phyloP scores from a whole-genome alignment of 2,888 invertebrate genomes.

The Scaeva pyrastri region DNA sequence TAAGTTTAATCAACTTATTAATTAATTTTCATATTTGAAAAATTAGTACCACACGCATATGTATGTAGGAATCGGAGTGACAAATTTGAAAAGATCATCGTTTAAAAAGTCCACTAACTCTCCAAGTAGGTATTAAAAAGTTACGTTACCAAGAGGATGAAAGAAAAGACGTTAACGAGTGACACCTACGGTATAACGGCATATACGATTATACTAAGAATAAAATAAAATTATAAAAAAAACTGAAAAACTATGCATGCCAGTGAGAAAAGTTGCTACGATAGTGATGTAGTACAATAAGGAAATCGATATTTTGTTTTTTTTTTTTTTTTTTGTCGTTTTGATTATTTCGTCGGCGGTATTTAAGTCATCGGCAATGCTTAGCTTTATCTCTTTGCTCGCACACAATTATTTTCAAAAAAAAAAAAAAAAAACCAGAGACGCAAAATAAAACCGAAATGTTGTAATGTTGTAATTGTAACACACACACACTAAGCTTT shows the following conservation, averaged over 20 bases:
- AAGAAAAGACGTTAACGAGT: slow-evolving; percentile 26
- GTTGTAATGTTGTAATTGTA: slow-evolving; percentile 6
- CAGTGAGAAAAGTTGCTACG: slow-evolving; percentile 12
- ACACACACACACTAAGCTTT: slow-evolving; percentile 1
- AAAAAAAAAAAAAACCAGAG: slow-evolving; percentile 1
- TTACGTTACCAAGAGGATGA: slow-evolving; percentile 44
- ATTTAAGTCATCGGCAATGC: slow-evolving; percentile 37
- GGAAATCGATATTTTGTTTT: slow-evolving; percentile 56
- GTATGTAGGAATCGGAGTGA: slow-evolving; percentile 1
- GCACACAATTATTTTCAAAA: slow-evolving; percentile 11
- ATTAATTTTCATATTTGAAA: neutral
- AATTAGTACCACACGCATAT: neutral
- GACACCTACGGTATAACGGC: slow-evolving; percentile 20
- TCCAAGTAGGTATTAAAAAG: slow-evolving; percentile 31
- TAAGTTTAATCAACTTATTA: neutral
- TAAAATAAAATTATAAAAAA: slow-evolving; percentile 7
- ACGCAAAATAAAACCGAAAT: slow-evolving; percentile 10
- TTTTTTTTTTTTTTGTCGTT: slow-evolving; percentile 22
- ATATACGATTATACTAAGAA: slow-evolving; percentile 24
- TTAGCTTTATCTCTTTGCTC: slow-evolving; percentile 44
- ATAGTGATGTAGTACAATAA: slow-evolving; percentile 44
- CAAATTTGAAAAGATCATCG: neutral
- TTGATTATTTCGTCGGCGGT: slow-evolving; percentile 29
- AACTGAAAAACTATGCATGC: slow-evolving; percentile 1
- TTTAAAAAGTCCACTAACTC: slow-evolving; percentile 12